A percentile compares a stretch with the other conserved stretches of the same genome.
These are phyloP conservation scores for Drosophila hawaiiensis DNA, from an alignment of 2,888 invertebrate genomes.

Conservation along the genomic window DNA sequence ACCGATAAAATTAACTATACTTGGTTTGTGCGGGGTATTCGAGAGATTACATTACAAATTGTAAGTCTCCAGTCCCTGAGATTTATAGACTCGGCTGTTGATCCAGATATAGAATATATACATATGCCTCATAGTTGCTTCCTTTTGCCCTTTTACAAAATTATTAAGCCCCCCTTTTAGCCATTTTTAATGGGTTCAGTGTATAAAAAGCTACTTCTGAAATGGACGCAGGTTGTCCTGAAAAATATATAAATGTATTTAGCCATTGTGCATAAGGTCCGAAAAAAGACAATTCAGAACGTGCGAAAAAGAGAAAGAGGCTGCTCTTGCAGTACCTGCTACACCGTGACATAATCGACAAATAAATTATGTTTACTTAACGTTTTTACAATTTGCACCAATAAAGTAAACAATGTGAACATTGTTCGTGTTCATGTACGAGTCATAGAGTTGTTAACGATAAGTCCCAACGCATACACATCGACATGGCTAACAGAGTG, in stretches of 20 bases:
- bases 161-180: neutral
- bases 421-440: constrained; percentile 19
- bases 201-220: constrained; percentile 8
- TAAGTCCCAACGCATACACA: constrained; percentile 27
- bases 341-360: constrained; percentile 30
- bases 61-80: neutral
- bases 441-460: constrained; percentile 37
- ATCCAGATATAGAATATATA: neutral
- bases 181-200: neutral
- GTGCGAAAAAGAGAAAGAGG: neutral
- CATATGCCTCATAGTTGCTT: neutral
- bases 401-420: constrained; percentile 52
- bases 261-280: constrained; percentile 18
- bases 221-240: neutral
- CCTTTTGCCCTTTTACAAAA: neutral
- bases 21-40: neutral
- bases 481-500: constrained; percentile 10
- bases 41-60: neutral
- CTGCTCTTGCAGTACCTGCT: neutral
- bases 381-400: constrained; percentile 50
- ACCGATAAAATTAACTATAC: neutral
- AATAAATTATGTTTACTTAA: constrained; percentile 62
- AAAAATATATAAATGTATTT: constrained; percentile 13
- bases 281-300: constrained; percentile 5
- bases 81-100: neutral